Conservation (phyloP, 1,140 invertebrate species). For the Drosophila nigromelanica region DNA sequence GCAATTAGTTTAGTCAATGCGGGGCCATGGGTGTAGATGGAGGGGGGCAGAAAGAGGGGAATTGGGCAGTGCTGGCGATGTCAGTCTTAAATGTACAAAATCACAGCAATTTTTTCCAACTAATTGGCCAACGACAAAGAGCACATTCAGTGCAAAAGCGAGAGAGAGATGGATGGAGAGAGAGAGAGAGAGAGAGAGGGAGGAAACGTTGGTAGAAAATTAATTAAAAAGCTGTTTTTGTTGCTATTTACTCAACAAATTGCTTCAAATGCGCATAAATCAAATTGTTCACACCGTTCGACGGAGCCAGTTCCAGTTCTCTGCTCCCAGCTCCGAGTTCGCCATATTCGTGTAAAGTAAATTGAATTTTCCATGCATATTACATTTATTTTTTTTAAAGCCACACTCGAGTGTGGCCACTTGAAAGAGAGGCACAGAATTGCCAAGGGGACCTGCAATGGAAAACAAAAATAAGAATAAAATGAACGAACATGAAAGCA, state of each 20-base stretch:
- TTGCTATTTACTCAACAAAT: conserved; percentile 79
- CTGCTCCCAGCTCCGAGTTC: conserved; percentile 4
- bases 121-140: conserved; percentile 61
- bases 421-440: conserved; percentile 25
- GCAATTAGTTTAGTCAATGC: conserved; percentile 74
- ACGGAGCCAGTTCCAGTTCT: conserved; percentile 27
- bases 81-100: conserved; percentile 57
- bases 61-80: not conserved
- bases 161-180: conserved; percentile 1
- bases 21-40: not conserved
- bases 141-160: conserved; percentile 17
- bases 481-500: conserved; percentile 30
- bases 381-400: conserved; percentile 69
- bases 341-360: conserved; percentile 23
- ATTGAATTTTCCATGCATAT: conserved; percentile 75
- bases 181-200: not conserved
- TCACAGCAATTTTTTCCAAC: conserved; percentile 61
- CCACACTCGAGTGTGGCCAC: conserved; percentile 55
- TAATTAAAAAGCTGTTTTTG: conserved; percentile 75
- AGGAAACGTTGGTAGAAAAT: conserved; percentile 46
- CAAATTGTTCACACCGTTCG: conserved; percentile 75
- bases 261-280: conserved; percentile 81
- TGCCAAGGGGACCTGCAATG: not conserved
- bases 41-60: not conserved
- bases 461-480: conserved; percentile 21